phyloP scores from a whole-genome alignment of 2,888 invertebrate genomes.

The Caenorhabditis plicata region DNA sequence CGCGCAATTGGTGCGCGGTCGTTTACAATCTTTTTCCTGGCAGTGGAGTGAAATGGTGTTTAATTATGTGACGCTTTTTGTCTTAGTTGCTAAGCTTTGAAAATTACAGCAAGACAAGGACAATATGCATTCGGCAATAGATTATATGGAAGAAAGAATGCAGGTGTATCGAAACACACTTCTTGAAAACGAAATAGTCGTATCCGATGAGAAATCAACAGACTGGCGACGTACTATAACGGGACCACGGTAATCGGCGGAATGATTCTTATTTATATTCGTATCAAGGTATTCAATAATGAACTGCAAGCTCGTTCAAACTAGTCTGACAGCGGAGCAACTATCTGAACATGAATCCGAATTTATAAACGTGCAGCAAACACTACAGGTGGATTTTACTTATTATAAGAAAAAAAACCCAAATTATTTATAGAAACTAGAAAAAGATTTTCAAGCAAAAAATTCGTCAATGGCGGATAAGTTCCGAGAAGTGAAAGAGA shows the following conservation, averaged over 20 bases:
- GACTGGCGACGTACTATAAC: conserved; percentile 56
- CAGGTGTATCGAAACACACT: conserved; percentile 59
- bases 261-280: background rate
- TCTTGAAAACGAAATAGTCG: conserved; percentile 57
- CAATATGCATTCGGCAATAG: conserved; percentile 49
- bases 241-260: conserved; percentile 46
- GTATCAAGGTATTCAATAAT: conserved; percentile 39
- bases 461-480: conserved; percentile 47
- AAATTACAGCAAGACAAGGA: conserved; percentile 37
- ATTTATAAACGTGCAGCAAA: conserved; percentile 44
- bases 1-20: too few relatives aligned
- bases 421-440: conserved; percentile 39
- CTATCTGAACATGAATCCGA: conserved; percentile 49
- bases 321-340: conserved; percentile 53
- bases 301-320: conserved; percentile 51
- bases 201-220: conserved; percentile 46
- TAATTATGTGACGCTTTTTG: too few relatives aligned
- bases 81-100: too few relatives aligned
- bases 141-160: conserved; percentile 59
- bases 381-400: conserved; percentile 30
- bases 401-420: background rate
- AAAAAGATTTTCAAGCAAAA: conserved; percentile 55
- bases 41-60: too few relatives aligned
- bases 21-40: too few relatives aligned
- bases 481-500: conserved; percentile 61